Evolutionary conservation across 2,888 invertebrate genomes (phyloP).

Genomic region (Noctua janthina): DNA sequence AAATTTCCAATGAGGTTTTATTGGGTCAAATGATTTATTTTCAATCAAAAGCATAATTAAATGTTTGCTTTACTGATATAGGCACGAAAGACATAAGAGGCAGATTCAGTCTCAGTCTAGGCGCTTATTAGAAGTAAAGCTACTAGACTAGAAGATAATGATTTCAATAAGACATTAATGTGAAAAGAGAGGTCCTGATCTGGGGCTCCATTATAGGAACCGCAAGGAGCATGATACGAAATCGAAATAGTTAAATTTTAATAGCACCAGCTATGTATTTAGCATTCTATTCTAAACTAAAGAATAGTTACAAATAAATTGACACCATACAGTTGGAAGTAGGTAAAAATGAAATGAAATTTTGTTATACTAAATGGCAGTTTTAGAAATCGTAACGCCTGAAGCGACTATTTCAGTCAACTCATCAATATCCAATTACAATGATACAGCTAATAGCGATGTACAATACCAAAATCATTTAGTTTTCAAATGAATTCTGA

Average conservation of each 20-base stretch:
- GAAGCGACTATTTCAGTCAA: not conserved
- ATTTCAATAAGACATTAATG: conserved; percentile 6
- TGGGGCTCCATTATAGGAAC: not conserved
- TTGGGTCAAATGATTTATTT: conserved; percentile 16
- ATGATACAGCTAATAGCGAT: conserved; percentile 2
- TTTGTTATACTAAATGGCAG: not conserved
- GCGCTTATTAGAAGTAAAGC: not conserved
- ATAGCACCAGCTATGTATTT: conserved; percentile 39
- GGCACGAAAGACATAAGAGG: not conserved
- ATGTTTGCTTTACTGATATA: not conserved
- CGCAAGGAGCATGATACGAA: not conserved
- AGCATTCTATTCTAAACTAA: conserved; percentile 3
- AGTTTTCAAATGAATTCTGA: conserved; percentile 1
- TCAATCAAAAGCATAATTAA: conserved; percentile 38
- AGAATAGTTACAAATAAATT: conserved; percentile 6
- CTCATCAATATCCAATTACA: conserved; percentile 3
- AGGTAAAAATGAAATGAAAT: not conserved
- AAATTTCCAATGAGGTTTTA: conserved; percentile 36
- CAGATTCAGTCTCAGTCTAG: conserved; percentile 5
- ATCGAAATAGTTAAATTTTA: conserved; percentile 13
- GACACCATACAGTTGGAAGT: not conserved
- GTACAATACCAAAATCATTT: not conserved
- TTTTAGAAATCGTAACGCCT: conserved; percentile 1
- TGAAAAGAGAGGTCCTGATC: not conserved
- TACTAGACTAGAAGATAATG: conserved; percentile 2